These are phyloP conservation scores for Rousettus leschenaultii DNA, from an alignment of 2,113 vertebrate species.

Conservation along the genomic window DNA sequence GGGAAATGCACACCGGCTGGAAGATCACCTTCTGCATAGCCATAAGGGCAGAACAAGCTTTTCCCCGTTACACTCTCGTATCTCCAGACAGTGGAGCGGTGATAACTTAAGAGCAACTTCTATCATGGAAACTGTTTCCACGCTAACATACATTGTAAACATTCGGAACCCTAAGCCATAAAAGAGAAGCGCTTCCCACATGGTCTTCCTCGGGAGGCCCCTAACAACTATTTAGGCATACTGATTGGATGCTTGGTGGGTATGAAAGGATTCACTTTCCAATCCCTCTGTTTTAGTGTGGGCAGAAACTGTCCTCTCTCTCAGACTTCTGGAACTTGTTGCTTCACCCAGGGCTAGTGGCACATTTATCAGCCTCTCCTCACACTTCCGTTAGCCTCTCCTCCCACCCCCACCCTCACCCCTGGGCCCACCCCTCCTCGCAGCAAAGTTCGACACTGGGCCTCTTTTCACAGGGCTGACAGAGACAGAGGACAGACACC, in stretches of 20 bases:
- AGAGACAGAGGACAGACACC: neutral
- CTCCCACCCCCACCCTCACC: neutral
- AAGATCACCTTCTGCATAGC: neutral
- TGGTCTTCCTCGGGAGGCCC: neutral
- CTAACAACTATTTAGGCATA: neutral
- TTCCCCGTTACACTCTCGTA: rapidly evolving
- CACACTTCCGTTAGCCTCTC: neutral
- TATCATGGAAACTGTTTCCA: neutral
- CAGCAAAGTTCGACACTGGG: neutral
- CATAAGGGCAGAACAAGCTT: rapidly evolving
- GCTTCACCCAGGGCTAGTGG: neutral
- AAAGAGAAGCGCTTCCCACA: neutral
- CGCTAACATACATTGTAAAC: neutral
- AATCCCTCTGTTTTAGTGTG: neutral
- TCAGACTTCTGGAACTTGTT: neutral
- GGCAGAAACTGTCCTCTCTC: neutral
- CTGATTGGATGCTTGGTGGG: rapidly evolving
- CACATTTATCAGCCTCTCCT: neutral
- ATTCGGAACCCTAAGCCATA: neutral
- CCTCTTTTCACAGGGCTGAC: neutral
- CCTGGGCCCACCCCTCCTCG: neutral
- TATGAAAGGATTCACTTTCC: neutral
- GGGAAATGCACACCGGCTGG: neutral
- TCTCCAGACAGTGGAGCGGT: rapidly evolving
- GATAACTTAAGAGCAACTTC: neutral